Conservation (phyloP, 2,797 vertebrate species). For the Galaxias olidus region DNA sequence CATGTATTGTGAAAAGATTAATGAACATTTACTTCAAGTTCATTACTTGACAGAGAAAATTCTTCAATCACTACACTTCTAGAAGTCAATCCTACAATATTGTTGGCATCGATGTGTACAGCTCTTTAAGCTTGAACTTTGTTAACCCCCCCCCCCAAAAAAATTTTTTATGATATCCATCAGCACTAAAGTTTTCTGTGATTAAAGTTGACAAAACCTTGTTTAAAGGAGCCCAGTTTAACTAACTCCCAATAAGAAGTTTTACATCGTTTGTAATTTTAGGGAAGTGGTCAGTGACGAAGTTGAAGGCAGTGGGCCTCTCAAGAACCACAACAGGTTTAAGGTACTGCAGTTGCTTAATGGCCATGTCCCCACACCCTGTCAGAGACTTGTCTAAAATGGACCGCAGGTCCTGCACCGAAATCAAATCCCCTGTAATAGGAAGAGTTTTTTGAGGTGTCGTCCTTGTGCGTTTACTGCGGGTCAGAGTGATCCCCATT, state of each 20-base stretch:
- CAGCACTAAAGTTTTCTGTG: constrained; percentile 60
- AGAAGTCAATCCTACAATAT: too few species aligned
- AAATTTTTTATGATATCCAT: constrained; percentile 34
- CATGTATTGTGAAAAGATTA: constrained; percentile 49
- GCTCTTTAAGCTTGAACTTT: constrained; percentile 36
- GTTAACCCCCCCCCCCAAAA: constrained; percentile 66
- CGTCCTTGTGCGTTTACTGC: constrained; percentile 70
- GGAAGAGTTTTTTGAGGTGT: constrained; percentile 81
- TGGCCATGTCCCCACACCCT: constrained; percentile 95
- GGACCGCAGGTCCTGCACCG: constrained; percentile 90
- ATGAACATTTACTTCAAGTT: constrained; percentile 43
- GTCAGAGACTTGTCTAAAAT: constrained; percentile 95
- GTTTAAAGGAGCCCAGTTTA: constrained; percentile 45
- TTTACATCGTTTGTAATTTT: constrained; percentile 85
- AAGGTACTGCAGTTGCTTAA: constrained; percentile 98
- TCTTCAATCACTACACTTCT: too few species aligned
- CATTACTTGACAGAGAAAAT: constrained; percentile 17
- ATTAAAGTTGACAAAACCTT: constrained; percentile 41
- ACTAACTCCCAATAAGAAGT: constrained; percentile 87
- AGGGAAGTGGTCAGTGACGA: constrained; percentile 88
- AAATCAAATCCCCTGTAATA: constrained; percentile 75
- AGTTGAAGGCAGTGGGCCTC: constrained; percentile 87
- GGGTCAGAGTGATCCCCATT: constrained; percentile 73
- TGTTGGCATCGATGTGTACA: too few species aligned
- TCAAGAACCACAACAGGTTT: constrained; percentile 97